Percentiles rank a stretch among this genome's conserved stretches.
Evolutionary conservation across 2,888 invertebrate genomes (phyloP).

Genomic region (Meghimatium bilineatum): DNA sequence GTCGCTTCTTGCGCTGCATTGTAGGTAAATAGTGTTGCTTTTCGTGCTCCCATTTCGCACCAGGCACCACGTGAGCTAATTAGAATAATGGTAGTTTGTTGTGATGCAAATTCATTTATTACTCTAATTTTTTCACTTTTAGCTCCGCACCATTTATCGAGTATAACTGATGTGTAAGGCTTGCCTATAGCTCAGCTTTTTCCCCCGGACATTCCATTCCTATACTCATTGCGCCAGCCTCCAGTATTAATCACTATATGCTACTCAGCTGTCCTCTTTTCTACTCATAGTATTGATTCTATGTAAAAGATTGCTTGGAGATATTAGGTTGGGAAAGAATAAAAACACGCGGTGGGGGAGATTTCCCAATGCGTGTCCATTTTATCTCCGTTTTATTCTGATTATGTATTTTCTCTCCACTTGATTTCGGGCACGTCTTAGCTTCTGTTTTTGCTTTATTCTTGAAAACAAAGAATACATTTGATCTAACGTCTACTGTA

Average conservation of each 20-base stretch:
- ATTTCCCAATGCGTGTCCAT: neutral
- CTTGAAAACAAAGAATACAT: too few relatives aligned
- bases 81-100: too few relatives aligned
- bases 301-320: neutral
- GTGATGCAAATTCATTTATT: too few relatives aligned
- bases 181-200: neutral
- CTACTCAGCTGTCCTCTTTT: neutral
- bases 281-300: slow-evolving; percentile 5
- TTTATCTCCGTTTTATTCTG: neutral
- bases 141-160: neutral
- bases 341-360: neutral
- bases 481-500: too few relatives aligned
- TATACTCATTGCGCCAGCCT: neutral
- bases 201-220: neutral
- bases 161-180: neutral
- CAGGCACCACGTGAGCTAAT: too few relatives aligned
- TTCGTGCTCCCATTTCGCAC: too few relatives aligned
- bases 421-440: too few relatives aligned
- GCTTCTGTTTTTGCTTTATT: too few relatives aligned
- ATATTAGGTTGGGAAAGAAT: neutral
- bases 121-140: neutral
- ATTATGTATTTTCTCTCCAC: neutral
- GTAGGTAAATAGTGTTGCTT: too few relatives aligned
- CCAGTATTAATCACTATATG: slow-evolving; percentile 5
- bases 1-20: too few relatives aligned